Base-by-base conservation (phyloP, 2,797 vertebrate genomes). In the Okamejei kenojei region DNA sequence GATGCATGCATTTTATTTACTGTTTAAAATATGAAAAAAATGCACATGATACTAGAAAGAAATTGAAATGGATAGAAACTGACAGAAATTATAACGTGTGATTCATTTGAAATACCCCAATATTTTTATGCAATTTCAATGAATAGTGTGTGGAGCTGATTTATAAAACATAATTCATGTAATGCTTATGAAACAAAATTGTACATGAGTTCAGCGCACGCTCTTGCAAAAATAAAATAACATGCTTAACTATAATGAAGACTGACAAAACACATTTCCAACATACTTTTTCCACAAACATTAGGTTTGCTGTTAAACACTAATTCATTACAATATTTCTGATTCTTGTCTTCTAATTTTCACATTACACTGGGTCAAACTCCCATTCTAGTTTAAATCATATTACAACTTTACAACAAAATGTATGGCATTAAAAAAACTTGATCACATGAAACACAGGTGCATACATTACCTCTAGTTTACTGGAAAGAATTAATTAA, bases 1-100 rank as follows among this genome's bases (percentile, higher is more conserved):
- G 38, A 45, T 45, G 38, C 68, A 74, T 92, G 90, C 65, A 73
- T 10, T 92, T 92, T 92, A 92, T 92, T 73, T 21, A 91, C 21
- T 71, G 32, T 0, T 90, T 71, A 71, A 68, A 71, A 90, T 90
- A 23, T 90, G 71, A 90, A 90, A 88, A 38, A 65, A 68, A 90
- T 71, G 86, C 19, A 90, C 65, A 84, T 73, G 35, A 74, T 74
- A 92, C 23, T 23, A 91, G 38, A 92, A 74, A 76, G 76, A 76
- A 74, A 91, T 74, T 45, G 73, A 74, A 73, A 76, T 90, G 35
- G 32, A 54, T 73, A 17, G 11, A 92, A 92, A 76, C 38, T 74
- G 26, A 45, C 45, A 74, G 5, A 92, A 92, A 90, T 71, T 26
- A 35, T 71, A 76, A 74, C 29, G 45, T 6, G 54, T 73, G 15